Conservation (phyloP, 2,797 vertebrate species). For the Artibeus jamaicensis region DNA sequence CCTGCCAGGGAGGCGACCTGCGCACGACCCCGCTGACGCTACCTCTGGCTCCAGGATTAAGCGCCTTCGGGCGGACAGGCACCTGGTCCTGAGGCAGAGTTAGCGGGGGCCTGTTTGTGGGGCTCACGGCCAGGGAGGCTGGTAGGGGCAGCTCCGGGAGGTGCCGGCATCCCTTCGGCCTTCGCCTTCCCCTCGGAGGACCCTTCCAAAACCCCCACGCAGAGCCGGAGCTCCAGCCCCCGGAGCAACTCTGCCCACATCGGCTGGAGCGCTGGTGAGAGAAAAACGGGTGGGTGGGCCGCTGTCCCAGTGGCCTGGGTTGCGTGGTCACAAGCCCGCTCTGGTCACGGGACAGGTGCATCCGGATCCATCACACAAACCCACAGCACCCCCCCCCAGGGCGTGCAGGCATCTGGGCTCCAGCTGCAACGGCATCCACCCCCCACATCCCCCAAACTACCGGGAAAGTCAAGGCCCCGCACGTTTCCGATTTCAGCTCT, state of each 20-base stretch:
- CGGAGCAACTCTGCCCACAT: neutral
- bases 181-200: neutral
- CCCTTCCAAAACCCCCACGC: neutral
- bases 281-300: fast-evolving
- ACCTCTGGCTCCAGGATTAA: neutral
- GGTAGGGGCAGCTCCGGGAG: neutral
- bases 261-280: fast-evolving
- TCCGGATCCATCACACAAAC: neutral
- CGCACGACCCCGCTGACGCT: neutral
- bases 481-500: neutral
- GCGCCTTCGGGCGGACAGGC: neutral
- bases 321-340: neutral
- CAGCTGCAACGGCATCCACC: fast-evolving
- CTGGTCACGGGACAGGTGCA: fast-evolving
- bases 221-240: neutral
- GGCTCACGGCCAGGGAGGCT: neutral
- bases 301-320: fast-evolving
- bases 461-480: neutral
- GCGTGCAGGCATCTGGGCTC: neutral
- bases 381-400: neutral
- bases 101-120: neutral
- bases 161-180: neutral
- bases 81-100: neutral
- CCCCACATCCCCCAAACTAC: no score
- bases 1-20: neutral